A percentile compares a stretch with the other conserved stretches of the same genome.
These are phyloP conservation scores for Falcaria lacertinaria DNA, from an alignment of 2,888 invertebrate genomes.

Conservation along the genomic window DNA sequence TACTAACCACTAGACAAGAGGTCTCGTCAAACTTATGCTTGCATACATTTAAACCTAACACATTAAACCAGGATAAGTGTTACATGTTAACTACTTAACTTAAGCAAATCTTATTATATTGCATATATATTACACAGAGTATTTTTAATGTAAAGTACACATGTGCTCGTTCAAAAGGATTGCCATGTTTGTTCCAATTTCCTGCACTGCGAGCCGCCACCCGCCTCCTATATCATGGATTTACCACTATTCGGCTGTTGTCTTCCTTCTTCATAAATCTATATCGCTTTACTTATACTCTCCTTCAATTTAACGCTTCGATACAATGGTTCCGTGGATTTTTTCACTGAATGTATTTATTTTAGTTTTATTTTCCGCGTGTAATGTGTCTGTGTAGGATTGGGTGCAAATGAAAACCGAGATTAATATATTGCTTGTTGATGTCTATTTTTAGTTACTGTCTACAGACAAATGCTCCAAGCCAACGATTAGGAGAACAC, in stretches of 20 bases:
- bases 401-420: too few relatives aligned
- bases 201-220: constrained; percentile 48
- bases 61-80: too few relatives aligned
- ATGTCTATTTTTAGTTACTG: too few relatives aligned
- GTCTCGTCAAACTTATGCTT: too few relatives aligned
- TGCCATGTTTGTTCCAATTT: constrained; percentile 75
- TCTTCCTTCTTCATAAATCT: constrained; percentile 19
- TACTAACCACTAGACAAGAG: too few relatives aligned
- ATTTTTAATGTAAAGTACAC: constrained; percentile 22
- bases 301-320: constrained; percentile 1
- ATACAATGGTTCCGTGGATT: not conserved
- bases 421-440: too few relatives aligned
- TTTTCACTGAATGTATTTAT: not conserved
- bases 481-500: too few relatives aligned
- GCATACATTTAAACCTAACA: too few relatives aligned
- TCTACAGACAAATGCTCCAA: too few relatives aligned
- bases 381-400: not conserved
- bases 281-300: constrained; percentile 2
- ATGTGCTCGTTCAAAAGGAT: constrained; percentile 44
- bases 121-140: too few relatives aligned
- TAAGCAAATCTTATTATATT: too few relatives aligned
- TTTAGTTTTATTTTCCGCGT: not conserved
- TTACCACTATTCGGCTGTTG: constrained; percentile 23
- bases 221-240: constrained; percentile 46
- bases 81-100: too few relatives aligned